Evolutionary conservation across 2,797 vertebrate species (phyloP), one percentile per base, ranked within the genome.

Genomic region (Megalops cyprinoides): DNA sequence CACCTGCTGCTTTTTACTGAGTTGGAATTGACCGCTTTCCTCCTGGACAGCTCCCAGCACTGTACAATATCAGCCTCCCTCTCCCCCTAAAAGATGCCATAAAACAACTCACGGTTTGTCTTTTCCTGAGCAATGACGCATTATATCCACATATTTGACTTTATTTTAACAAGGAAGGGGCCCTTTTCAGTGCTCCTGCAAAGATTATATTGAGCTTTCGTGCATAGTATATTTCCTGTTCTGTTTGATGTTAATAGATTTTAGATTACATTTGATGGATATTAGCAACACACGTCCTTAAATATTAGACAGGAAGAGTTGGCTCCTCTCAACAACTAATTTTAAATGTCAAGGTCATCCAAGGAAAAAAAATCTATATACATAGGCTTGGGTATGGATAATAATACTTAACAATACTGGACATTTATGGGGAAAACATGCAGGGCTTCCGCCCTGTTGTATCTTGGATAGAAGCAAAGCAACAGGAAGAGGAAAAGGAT

Each of bases 81-180:
- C 48, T 75, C 51, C 48, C 25, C 28, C 23, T 34, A 58, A 82
- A 58, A 10, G 51, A 74, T 55, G 48, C 48, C 58, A 71, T 79
- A 71, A 79, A 79, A 76, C 25, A 34, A 76, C 78, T 53, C 18
- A 48, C 31, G 7, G 28, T 79, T 83, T 58, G 55, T 76, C 77
- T 53, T 62, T 31, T 31, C 20, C 76, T 42, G 58, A 23, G 71
- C 73, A 75, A 42, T 65, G 44, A 79, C 6, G 69, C 55, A 44
- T 53, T 55, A 25, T 71, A 34, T 49, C 39, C 46, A 69, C 8
- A 25, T 34, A 49, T n/a, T 78, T n/a, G 20, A 15, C 46, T 18
- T 31, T 74, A 42, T 74, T 82, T 25, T 65, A 25, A 55, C 56
- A 51, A 73, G 8, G 1, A 49, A 77, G 62, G 18, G 25, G 18